A percentile compares a stretch with the other conserved stretches of the same genome.
phyloP scores from a whole-genome alignment of 2,113 vertebrate species.

The Spea multiplicata region DNA sequence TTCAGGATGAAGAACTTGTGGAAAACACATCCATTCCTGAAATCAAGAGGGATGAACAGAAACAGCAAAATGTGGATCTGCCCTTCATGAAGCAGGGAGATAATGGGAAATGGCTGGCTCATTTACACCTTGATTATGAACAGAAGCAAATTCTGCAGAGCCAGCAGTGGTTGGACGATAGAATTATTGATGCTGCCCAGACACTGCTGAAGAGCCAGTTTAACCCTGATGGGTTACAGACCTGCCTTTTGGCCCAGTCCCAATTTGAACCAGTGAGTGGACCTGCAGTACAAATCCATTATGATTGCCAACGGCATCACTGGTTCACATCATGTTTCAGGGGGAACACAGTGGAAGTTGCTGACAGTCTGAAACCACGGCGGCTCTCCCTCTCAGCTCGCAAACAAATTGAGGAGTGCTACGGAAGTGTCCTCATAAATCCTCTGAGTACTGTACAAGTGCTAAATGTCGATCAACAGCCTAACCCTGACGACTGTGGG shows the following conservation, averaged over 20 bases:
- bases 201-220: neutral
- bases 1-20: too few species aligned
- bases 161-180: neutral
- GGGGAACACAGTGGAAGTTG: neutral
- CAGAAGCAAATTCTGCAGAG: neutral
- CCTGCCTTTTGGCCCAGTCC: neutral
- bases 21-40: too few species aligned
- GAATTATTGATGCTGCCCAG: neutral
- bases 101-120: too few species aligned
- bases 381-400: neutral
- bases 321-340: neutral
- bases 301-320: neutral
- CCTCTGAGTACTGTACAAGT: neutral
- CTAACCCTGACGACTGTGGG: neutral
- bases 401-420: neutral
- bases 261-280: neutral
- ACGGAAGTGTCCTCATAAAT: neutral
- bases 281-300: conserved; percentile 4
- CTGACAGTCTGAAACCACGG: neutral
- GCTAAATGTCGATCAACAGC: neutral
- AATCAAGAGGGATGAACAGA: too few species aligned
- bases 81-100: too few species aligned
- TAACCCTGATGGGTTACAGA: neutral
- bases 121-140: neutral
- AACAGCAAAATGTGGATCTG: too few species aligned